A percentile compares a stretch with the other conserved stretches of the same genome.
Conservation (phyloP, 2,113 vertebrate species). For the Lucifuga dentata region DNA sequence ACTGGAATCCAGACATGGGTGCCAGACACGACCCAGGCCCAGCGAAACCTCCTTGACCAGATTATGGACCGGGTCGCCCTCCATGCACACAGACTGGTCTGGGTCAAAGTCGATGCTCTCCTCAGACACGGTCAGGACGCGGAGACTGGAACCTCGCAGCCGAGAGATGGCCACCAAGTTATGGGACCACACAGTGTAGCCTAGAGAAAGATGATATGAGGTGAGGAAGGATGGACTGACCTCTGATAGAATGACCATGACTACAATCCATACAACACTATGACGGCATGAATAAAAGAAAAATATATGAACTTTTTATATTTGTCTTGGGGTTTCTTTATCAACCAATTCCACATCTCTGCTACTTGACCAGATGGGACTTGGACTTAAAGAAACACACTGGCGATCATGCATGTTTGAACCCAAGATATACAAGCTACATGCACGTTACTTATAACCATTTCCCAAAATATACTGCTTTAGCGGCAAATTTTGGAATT, state of each 20-base stretch:
- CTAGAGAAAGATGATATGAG: conserved; percentile 66
- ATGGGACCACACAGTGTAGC: conserved; percentile 98
- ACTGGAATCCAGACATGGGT: conserved; percentile 92
- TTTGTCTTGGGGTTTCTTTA: too few relatives aligned
- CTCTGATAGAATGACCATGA: too few relatives aligned
- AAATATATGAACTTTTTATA: too few relatives aligned
- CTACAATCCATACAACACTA: neutral
- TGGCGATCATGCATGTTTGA: too few relatives aligned
- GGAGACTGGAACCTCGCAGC: conserved; percentile 93
- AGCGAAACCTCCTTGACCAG: conserved; percentile 98
- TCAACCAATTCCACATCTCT: too few relatives aligned
- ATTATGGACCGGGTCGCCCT: conserved; percentile 95
- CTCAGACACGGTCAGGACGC: conserved; percentile 93
- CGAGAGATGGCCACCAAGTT: conserved; percentile 98
- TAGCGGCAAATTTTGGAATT: too few relatives aligned
- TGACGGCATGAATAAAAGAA: neutral
- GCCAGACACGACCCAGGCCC: conserved; percentile 94
- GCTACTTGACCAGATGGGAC: too few relatives aligned
- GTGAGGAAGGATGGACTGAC: neutral
- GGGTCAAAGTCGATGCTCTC: conserved; percentile 99
- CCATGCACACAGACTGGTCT: conserved; percentile 90
- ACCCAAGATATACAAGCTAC: too few relatives aligned
- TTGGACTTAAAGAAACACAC: too few relatives aligned
- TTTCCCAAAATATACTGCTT: too few relatives aligned
- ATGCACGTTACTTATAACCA: too few relatives aligned